Evolutionary conservation across 2,888 invertebrate genomes (phyloP), one percentile per base, ranked within the genome.

Genomic region (Unio delphinus): DNA sequence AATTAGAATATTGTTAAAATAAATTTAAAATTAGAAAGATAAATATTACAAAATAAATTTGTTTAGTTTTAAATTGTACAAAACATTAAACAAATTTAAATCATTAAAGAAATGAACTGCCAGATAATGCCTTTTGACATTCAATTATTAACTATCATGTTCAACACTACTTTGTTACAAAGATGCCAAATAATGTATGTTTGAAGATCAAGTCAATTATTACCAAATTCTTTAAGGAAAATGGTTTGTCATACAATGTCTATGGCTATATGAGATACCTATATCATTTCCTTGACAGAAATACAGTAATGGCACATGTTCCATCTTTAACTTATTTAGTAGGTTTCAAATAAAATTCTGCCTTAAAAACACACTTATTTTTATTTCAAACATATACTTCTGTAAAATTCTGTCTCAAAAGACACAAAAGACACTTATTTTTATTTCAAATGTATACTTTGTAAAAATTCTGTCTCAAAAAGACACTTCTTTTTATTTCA

Each of bases 321-420:
- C 89, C 89, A 55, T 87, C 89, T 6, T 85, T 89, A 28, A 87
- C 88, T 17, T 87, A 88, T 66, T 89, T 89, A 77, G 86, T 89
- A 34, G 89, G 89, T 15, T 74, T 89, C 54, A 88, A 88, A 78
- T 89, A 65, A 85, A 30, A 30, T 30, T 30, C 30, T 30, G 30
- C 5, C 30, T 4, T 3, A 30, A 30, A 30, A 30, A 30, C 2
- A 30, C 30, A 5, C 3, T 30, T 30, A 23, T 23, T 23, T 23
- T 23, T 23, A 23, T 23, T 23, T 23, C 23, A 23, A 23, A 23
- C 23, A 23, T 23, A 23, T 23, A 23, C 23, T 23, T 23, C 23
- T 23, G 23, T 23, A 23, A 23, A 23, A 28, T 28, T 28, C 28
- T 28, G 30, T 30, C 5, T 30, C 30, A 30, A 30, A 30, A 30